Evolutionary conservation across 2,113 vertebrate species (phyloP).

Genomic region (Myotis davidii): DNA sequence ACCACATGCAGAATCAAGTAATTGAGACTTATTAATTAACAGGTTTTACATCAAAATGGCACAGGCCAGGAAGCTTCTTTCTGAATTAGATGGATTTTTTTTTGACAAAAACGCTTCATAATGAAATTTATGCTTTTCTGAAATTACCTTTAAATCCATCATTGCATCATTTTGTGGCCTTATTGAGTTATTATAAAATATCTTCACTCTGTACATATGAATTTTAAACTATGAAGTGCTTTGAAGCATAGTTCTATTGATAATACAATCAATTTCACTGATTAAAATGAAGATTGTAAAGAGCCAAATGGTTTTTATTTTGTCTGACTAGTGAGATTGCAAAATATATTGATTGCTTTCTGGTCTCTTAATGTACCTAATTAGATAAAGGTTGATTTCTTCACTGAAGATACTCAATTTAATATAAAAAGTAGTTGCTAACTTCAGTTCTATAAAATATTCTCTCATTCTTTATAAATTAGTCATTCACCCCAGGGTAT

Average conservation of each 20-base stretch:
- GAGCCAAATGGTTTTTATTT: background rate
- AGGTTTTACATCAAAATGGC: conserved; percentile 29
- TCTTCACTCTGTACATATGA: background rate
- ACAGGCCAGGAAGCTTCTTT: conserved; percentile 5
- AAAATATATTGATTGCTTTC: conserved; percentile 9
- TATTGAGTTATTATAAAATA: conserved; percentile 39
- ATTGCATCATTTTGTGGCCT: background rate
- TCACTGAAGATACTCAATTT: background rate
- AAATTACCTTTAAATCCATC: conserved; percentile 21
- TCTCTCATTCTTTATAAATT: conserved; percentile 27
- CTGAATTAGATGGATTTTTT: background rate
- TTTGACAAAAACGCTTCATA: background rate
- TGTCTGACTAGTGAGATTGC: background rate
- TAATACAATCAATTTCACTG: conserved; percentile 26
- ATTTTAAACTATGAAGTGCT: background rate
- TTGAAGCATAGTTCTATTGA: conserved; percentile 9
- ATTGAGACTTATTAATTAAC: conserved; percentile 63
- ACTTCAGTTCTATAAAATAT: conserved; percentile 31
- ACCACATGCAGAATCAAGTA: conserved; percentile 38
- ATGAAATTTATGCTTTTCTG: conserved; percentile 43
- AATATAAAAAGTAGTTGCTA: conserved; percentile 5
- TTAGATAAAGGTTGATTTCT: conserved; percentile 29
- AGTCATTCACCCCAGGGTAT: background rate
- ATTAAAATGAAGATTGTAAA: background rate
- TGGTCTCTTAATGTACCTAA: background rate